Evolutionary conservation across 2,888 invertebrate species (phyloP).

Genomic region (Apoda limacodes): DNA sequence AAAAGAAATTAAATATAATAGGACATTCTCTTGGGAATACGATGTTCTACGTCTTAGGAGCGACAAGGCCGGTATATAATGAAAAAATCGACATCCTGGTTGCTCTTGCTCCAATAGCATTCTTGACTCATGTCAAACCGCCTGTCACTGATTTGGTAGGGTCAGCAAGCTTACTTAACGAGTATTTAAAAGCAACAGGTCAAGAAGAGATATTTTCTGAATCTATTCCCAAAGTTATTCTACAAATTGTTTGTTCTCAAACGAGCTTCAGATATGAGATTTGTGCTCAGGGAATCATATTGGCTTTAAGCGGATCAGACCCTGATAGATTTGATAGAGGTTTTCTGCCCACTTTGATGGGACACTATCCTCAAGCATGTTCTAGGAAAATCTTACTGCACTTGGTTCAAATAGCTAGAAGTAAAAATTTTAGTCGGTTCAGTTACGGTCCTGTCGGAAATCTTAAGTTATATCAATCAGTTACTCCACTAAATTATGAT

Average conservation of each 20-base stretch:
- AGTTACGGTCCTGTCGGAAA: conserved; percentile 28
- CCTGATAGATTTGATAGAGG: conserved; percentile 24
- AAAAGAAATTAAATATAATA: conserved; percentile 69
- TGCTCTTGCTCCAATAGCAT: conserved; percentile 40
- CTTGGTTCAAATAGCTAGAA: conserved; percentile 25
- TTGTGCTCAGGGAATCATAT: conserved; percentile 15
- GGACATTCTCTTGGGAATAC: conserved; percentile 81
- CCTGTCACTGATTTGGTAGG: conserved; percentile 7
- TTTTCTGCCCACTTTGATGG: conserved; percentile 22
- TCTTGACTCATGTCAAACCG: conserved; percentile 20
- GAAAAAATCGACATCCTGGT: conserved; percentile 63
- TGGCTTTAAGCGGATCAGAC: conserved; percentile 19
- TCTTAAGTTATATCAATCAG: conserved; percentile 23
- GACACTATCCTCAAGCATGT: conserved; percentile 31
- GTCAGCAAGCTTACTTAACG: conserved; percentile 7
- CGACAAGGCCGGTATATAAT: conserved; percentile 69
- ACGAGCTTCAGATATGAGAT: conserved; percentile 11
- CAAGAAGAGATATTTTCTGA: conserved; percentile 15
- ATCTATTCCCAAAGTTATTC: conserved; percentile 1
- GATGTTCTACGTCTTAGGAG: conserved; percentile 64
- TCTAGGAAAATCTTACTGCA: conserved; percentile 33
- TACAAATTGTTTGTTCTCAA: conserved; percentile 12
- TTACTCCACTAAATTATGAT: conserved; percentile 29
- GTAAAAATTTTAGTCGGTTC: conserved; percentile 25
- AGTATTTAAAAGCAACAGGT: conserved; percentile 3